A percentile compares a stretch with the other conserved stretches of the same genome.
phyloP scores from a whole-genome alignment of 2,888 invertebrate species.

The Torymus aiolomorphi region DNA sequence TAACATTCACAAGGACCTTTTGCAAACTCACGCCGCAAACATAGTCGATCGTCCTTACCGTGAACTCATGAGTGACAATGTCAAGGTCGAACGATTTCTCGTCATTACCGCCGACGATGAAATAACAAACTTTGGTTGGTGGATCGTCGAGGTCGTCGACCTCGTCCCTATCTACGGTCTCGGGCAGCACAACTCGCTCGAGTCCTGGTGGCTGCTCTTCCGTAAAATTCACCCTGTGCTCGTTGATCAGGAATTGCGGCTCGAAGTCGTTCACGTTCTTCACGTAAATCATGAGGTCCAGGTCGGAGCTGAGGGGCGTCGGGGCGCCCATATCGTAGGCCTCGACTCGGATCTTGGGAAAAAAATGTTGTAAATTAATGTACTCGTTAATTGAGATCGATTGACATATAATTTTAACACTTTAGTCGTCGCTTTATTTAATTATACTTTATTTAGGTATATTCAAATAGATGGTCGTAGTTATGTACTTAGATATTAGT shows the following conservation, averaged over 20 bases:
- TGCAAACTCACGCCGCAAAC: neutral
- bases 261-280: slow-evolving; percentile 93
- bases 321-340: slow-evolving; percentile 93
- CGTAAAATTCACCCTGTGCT: slow-evolving; percentile 83
- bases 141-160: slow-evolving; percentile 89
- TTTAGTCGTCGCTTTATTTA: too few species aligned
- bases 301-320: slow-evolving; percentile 89
- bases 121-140: slow-evolving; percentile 92
- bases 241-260: slow-evolving; percentile 88
- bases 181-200: slow-evolving; percentile 84
- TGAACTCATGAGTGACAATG: slow-evolving; percentile 83
- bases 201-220: slow-evolving; percentile 81
- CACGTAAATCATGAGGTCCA: slow-evolving; percentile 91
- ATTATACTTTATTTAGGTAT: too few species aligned
- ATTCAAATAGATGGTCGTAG: too few species aligned
- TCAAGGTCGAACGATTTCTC: slow-evolving; percentile 84
- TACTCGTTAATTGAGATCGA: too few species aligned
- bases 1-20: neutral
- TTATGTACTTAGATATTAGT: too few species aligned
- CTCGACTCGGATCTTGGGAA: slow-evolving; percentile 87
- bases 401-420: too few species aligned
- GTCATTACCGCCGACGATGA: slow-evolving; percentile 90
- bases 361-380: too few species aligned
- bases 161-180: slow-evolving; percentile 90
- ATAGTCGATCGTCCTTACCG: slow-evolving; percentile 75